Evolutionary conservation across 2,113 vertebrate species (phyloP), one percentile per base, ranked within the genome.

Genomic region (Herpetotheres cachinnans): DNA sequence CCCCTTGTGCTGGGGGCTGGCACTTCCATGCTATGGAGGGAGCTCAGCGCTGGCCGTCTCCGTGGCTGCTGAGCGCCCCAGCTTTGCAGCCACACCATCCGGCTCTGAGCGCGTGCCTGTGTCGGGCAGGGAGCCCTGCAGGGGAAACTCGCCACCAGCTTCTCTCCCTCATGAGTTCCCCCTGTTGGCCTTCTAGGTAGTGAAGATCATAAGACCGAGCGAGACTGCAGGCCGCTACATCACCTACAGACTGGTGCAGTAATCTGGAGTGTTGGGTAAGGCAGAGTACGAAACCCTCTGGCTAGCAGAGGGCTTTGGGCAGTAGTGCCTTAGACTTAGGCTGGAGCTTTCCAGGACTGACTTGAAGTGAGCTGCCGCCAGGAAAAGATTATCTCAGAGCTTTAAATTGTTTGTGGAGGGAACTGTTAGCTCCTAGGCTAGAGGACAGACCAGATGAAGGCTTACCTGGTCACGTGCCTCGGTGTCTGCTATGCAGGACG

Each of bases 171-270:
- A 13, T 10, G 25, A 27, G 25, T 19, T 44, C 22, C 14, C 16
- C 19, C n/a, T 50, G 19, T 34, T 0, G 4, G 9, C 34, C 4
- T 32, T 49, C 17, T 73, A 99, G 99, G 99, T 99, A 17, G 99
- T 99, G 88, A 99, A 99, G 98, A 99, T 99, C 96, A 99, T 99
- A 72, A 97, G 99, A 61, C 99, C 99, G 2, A 99, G 99, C 13
- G 99, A 99, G 98, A 99, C 99, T 0, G 99, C 99, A 0, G 99
- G 99, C 42, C 98, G 99, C 54, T 99, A 99, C 97, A 99, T 99
- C 98, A 99, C 99, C 59, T 99, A 99, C 98, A 98, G 99, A 19
- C 98, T 99, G 95, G 99, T 99, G 73, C 99, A 99, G 98, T 99
- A 95, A 96, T 5, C 1, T 0, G 6, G 29, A 11, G 19, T 25